These are phyloP conservation scores for Sylvilagus bachmani DNA, from an alignment of 2,113 vertebrate genomes.

Conservation along the genomic window DNA sequence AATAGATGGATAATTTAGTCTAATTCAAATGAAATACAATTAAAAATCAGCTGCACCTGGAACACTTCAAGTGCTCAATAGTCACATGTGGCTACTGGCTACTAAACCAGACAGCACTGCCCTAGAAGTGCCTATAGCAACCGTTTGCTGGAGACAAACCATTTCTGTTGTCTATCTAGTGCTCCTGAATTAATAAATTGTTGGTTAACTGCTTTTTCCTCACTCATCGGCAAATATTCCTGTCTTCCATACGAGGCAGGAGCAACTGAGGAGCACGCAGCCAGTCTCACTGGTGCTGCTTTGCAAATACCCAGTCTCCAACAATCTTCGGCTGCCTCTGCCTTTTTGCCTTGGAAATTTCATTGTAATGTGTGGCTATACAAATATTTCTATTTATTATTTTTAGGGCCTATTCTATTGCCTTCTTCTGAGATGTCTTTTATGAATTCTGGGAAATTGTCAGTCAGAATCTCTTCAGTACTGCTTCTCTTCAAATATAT, in stretches of 20 bases:
- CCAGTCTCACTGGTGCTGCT: background rate
- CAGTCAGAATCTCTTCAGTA: conserved; percentile 52
- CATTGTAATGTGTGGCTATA: background rate
- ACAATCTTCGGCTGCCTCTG: background rate
- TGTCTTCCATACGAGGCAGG: conserved; percentile 32
- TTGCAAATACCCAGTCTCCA: background rate
- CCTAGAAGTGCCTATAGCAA: background rate
- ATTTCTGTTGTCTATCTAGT: background rate
- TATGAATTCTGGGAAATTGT: conserved; percentile 32
- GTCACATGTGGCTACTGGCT: background rate
- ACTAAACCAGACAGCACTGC: background rate
- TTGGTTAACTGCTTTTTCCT: background rate
- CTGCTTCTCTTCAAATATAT: background rate
- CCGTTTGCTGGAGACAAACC: background rate
- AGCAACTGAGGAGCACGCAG: background rate
- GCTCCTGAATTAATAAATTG: conserved; percentile 10
- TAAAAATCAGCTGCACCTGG: background rate
- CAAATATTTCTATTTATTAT: conserved; percentile 4
- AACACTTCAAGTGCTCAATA: background rate
- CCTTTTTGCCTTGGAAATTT: conserved; percentile 40
- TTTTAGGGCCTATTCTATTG: background rate
- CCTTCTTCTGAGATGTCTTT: background rate
- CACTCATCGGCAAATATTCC: background rate
- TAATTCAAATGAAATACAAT: background rate
- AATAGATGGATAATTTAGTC: background rate